phyloP scores from a whole-genome alignment of 35 echinoderm and acorn worm genomes.

The Chiridota heheva region DNA sequence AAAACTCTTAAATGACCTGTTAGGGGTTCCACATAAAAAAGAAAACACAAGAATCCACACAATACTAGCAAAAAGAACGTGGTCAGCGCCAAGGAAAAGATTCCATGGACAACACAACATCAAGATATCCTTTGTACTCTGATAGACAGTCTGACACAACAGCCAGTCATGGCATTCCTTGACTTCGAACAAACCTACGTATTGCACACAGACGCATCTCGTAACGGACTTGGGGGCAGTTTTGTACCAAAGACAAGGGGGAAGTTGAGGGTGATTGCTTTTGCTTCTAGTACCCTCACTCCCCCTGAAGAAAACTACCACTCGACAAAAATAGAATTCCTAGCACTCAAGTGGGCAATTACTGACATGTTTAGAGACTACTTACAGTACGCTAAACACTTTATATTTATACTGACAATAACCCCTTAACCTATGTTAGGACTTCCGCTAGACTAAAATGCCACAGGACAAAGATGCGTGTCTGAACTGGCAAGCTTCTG shows the following conservation, averaged over 20 bases:
- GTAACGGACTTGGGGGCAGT: slow-evolving; percentile 20
- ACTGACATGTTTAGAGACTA: slow-evolving; percentile 33
- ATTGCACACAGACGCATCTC: slow-evolving; percentile 51
- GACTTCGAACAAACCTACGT: slow-evolving; percentile 37
- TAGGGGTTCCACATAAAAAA: background rate
- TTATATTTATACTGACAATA: slow-evolving; percentile 68
- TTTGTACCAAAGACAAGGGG: slow-evolving; percentile 51
- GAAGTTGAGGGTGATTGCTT: slow-evolving; percentile 39
- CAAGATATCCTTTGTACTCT: slow-evolving; percentile 18
- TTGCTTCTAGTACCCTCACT: slow-evolving; percentile 8
- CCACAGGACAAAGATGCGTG: slow-evolving; percentile 72
- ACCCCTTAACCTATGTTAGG: slow-evolving; percentile 67
- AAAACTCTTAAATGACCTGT: slow-evolving; percentile 12
- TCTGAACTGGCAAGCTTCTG: slow-evolving; percentile 46
- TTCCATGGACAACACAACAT: slow-evolving; percentile 22
- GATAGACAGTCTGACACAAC: background rate
- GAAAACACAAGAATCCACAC: background rate
- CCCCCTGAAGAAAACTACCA: slow-evolving; percentile 49
- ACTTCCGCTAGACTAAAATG: slow-evolving; percentile 65
- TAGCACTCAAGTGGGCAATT: slow-evolving; percentile 48
- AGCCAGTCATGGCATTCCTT: slow-evolving; percentile 42
- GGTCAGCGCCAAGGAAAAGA: slow-evolving; percentile 1
- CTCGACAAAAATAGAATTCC: slow-evolving; percentile 53
- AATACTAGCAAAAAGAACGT: background rate
- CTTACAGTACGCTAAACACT: slow-evolving; percentile 29